Evolutionary conservation across 1,140 invertebrate genomes (phyloP).

Genomic region (Saccostrea glomerata): DNA sequence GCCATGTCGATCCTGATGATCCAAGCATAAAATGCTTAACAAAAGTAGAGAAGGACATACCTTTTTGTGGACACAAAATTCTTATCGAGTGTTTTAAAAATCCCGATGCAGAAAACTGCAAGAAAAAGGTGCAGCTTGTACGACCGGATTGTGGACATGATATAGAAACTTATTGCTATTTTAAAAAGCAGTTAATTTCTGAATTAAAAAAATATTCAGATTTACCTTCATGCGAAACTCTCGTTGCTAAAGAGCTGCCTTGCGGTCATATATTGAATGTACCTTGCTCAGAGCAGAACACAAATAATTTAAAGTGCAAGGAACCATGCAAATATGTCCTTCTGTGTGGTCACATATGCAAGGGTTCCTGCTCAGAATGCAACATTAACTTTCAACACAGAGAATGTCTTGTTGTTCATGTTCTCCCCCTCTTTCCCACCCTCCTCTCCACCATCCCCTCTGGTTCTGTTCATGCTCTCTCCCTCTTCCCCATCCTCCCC

Average conservation of each 20-base stretch:
- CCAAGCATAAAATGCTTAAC: not conserved
- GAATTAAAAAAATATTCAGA: not conserved
- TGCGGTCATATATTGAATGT: not conserved
- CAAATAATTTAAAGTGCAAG: not conserved
- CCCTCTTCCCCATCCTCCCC: not conserved
- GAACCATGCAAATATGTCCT: slow-evolving; percentile 46
- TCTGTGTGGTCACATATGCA: slow-evolving; percentile 63
- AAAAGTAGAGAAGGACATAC: slow-evolving; percentile 55
- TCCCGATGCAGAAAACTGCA: slow-evolving; percentile 81
- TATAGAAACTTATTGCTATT: not conserved
- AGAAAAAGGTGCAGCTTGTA: slow-evolving; percentile 53
- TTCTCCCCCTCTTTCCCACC: not conserved
- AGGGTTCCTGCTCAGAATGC: slow-evolving; percentile 77
- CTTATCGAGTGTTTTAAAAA: slow-evolving; percentile 80
- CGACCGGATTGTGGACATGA: slow-evolving; percentile 39
- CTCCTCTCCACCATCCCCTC: not conserved
- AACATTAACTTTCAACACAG: slow-evolving; percentile 83
- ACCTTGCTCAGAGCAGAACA: not conserved
- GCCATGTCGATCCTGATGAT: not conserved
- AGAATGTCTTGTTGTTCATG: slow-evolving; percentile 59
- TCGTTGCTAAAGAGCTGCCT: not conserved
- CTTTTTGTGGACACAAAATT: slow-evolving; percentile 82
- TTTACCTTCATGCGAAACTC: not conserved
- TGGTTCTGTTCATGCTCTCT: not conserved
- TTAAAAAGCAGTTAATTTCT: slow-evolving; percentile 6